phyloP scores from a whole-genome alignment of 2,888 invertebrate species.

The Heliconius hortense region DNA sequence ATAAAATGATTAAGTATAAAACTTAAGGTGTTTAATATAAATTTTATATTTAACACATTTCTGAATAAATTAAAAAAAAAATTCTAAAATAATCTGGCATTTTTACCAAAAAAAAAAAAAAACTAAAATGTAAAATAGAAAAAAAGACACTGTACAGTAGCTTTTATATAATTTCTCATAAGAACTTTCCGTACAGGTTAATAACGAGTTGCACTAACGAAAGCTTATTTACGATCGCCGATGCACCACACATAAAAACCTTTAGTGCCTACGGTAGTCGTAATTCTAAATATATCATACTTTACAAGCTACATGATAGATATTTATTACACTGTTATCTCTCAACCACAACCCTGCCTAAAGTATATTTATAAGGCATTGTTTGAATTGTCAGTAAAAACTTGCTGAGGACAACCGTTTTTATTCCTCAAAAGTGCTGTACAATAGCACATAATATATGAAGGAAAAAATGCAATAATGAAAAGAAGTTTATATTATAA shows the following conservation, averaged over 20 bases:
- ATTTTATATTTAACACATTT: not conserved
- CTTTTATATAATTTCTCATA: conserved; percentile 1
- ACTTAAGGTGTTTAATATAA: too few relatives aligned
- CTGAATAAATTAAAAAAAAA: not conserved
- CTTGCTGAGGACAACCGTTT: conserved; percentile 8
- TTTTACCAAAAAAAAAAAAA: not conserved
- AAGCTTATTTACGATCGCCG: conserved; percentile 22
- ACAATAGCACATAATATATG: conserved; percentile 2
- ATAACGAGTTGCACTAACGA: conserved; percentile 19
- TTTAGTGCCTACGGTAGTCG: conserved; percentile 25
- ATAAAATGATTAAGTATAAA: too few relatives aligned
- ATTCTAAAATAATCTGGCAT: not conserved
- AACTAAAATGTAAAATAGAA: not conserved
- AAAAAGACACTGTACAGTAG: not conserved
- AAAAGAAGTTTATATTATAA: conserved; percentile 3
- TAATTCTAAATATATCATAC: conserved; percentile 30
- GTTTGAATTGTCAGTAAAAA: conserved; percentile 23
- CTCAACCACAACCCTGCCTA: conserved; percentile 24
- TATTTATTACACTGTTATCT: conserved; percentile 31
- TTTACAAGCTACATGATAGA: conserved; percentile 33
- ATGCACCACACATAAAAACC: conserved; percentile 25
- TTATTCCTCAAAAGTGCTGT: conserved; percentile 8
- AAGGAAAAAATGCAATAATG: conserved; percentile 16
- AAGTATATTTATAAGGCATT: conserved; percentile 33
- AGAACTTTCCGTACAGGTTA: conserved; percentile 2